These are phyloP conservation scores for Telenomus remus DNA, from an alignment of 1,140 invertebrate genomes.

Conservation along the genomic window DNA sequence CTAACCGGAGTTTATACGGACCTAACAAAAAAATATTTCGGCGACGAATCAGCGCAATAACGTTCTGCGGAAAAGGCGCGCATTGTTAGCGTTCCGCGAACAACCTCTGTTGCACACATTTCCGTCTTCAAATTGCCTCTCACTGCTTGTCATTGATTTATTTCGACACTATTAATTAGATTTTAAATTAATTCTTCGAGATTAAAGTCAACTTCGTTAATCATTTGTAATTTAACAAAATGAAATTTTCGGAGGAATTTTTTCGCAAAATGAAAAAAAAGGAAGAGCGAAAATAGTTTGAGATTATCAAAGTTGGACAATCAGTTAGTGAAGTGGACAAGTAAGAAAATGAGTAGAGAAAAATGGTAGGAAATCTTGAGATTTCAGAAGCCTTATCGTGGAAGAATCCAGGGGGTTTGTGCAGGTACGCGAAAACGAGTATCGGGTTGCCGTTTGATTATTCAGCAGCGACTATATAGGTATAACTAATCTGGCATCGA, in stretches of 20 bases:
- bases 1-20: no score
- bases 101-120: neutral
- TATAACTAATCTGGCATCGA: constrained; percentile 24
- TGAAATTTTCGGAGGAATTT: no score
- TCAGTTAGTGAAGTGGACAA: no score
- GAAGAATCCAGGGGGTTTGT: constrained; percentile 24
- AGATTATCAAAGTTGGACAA: no score
- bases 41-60: no score
- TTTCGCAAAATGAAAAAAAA: no score
- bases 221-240: no score
- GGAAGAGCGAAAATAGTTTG: no score
- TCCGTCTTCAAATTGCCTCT: neutral
- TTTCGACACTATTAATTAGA: constrained; percentile 10
- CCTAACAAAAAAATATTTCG: constrained; percentile 1
- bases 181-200: neutral
- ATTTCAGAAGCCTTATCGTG: constrained; percentile 10
- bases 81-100: constrained; percentile 9
- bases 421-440: constrained; percentile 32
- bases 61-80: neutral
- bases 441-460: constrained; percentile 32
- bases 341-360: neutral
- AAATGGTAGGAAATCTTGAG: constrained; percentile 20
- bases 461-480: constrained; percentile 7
- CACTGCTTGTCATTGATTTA: neutral
- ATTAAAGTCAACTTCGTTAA: no score